Evolutionary conservation across 2,113 vertebrate species (phyloP).

Genomic region (Scytalopus superciliaris): DNA sequence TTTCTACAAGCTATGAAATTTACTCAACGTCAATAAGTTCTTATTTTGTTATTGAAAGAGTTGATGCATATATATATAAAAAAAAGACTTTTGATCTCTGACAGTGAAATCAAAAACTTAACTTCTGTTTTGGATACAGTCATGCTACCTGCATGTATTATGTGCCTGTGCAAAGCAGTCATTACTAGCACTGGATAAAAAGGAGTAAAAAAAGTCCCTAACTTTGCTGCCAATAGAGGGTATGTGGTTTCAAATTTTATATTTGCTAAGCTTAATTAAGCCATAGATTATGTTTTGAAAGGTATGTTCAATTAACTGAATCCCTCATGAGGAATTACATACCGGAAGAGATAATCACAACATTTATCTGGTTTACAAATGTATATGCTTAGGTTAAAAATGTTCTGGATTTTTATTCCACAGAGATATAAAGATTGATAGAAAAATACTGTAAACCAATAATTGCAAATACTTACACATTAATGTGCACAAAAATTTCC

Average conservation of each 20-base stretch:
- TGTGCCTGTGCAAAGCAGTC: conserved; percentile 80
- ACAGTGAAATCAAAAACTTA: conserved; percentile 85
- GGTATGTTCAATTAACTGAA: conserved; percentile 94
- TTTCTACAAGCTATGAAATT: conserved; percentile 92
- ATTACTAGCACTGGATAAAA: conserved; percentile 85
- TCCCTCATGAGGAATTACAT: conserved; percentile 92
- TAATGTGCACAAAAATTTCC: conserved; percentile 29
- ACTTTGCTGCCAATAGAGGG: conserved; percentile 83
- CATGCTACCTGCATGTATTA: conserved; percentile 83
- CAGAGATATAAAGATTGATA: conserved; percentile 72
- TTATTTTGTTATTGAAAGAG: conserved; percentile 85
- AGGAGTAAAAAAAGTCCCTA: conserved; percentile 81
- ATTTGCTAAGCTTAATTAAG: conserved; percentile 99
- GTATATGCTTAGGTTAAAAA: conserved; percentile 92
- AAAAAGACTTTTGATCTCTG: conserved; percentile 77
- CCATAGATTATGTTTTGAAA: conserved; percentile 99
- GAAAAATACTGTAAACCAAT: conserved; percentile 72
- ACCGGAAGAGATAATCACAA: conserved; percentile 95
- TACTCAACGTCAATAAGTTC: conserved; percentile 82
- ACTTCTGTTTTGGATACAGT: conserved; percentile 80
- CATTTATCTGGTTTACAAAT: conserved; percentile 97
- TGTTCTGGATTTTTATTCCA: conserved; percentile 82
- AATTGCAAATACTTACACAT: conserved; percentile 60
- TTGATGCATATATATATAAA: conserved; percentile 69
- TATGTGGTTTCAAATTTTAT: conserved; percentile 92